These are phyloP conservation scores for Varanus komodoensis DNA, from an alignment of 2,113 vertebrate genomes.

Conservation along the genomic window DNA sequence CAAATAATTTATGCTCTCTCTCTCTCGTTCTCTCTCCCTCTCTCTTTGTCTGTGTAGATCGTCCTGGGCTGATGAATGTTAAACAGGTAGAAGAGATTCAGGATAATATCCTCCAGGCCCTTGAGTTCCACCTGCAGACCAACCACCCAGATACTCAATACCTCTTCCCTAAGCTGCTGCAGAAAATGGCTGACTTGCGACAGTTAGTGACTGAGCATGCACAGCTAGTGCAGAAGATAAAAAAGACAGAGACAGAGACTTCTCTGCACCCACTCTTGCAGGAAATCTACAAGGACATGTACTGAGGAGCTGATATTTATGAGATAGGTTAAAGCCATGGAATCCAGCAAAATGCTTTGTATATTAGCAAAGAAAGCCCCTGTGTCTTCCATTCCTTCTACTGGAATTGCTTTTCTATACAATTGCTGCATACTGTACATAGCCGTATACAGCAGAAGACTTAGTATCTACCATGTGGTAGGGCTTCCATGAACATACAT, in stretches of 20 bases:
- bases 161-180: constrained; percentile 99
- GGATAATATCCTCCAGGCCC: constrained; percentile 92
- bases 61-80: constrained; percentile 95
- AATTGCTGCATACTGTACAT: constrained; percentile 42
- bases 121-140: constrained; percentile 92
- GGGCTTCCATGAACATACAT: constrained; percentile 59
- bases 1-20: neutral
- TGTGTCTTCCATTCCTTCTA: constrained; percentile 69
- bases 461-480: constrained; percentile 32
- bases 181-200: constrained; percentile 98
- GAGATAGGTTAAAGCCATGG: constrained; percentile 71
- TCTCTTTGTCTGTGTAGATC: constrained; percentile 79
- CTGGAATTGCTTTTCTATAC: constrained; percentile 58
- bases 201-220: constrained; percentile 97
- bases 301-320: constrained; percentile 80
- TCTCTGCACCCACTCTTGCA: constrained; percentile 96
- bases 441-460: neutral
- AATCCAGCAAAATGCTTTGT: constrained; percentile 63
- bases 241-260: constrained; percentile 96
- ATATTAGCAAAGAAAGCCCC: constrained; percentile 59
- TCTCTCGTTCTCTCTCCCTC: constrained; percentile 33
- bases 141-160: constrained; percentile 95
- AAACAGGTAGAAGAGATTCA: constrained; percentile 98
- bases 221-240: constrained; percentile 97
- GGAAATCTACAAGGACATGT: constrained; percentile 99